A percentile compares a stretch with the other conserved stretches of the same genome.
These are phyloP conservation scores for Oryctolagus cuniculus DNA, from an alignment of 2,113 vertebrate genomes.

Conservation along the genomic window mOryCun1.1 NC_091434.1:76343501-76344000, in stretches of 20 bases:
- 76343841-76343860: constrained; percentile 59
- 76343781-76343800: neutral
- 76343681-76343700: neutral
- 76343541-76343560: neutral
- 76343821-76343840: neutral
- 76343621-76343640: neutral
- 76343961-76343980: constrained; percentile 97
- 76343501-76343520: constrained; percentile 42
- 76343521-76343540: neutral
- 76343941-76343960: constrained; percentile 96
- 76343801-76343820: neutral
- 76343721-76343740: neutral
- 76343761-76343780: neutral
- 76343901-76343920: constrained; percentile 95
- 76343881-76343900: constrained; percentile 92
- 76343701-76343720: constrained; percentile 21
- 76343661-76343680: constrained; percentile 10
- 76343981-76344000: constrained; percentile 99
- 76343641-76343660: neutral
- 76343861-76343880: constrained; percentile 67
- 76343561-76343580: neutral
- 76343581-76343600: neutral
- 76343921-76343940: constrained; percentile 93
- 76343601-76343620: neutral
- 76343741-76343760: neutral